Evolutionary conservation across 2,113 vertebrate genomes (phyloP), one percentile per base, ranked within the genome.

Genomic region (Lepus europaeus): DNA sequence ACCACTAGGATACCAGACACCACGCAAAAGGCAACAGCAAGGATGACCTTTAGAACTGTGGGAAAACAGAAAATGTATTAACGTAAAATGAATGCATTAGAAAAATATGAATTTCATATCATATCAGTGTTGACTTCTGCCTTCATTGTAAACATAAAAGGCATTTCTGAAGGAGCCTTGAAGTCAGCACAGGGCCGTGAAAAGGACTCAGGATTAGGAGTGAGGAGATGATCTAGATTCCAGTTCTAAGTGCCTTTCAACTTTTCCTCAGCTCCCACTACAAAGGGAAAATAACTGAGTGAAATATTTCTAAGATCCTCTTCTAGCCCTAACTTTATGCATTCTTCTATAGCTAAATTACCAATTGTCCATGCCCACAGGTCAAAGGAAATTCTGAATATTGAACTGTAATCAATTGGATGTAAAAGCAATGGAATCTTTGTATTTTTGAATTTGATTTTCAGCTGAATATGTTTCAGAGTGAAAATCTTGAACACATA

Each of bases 1-100:
- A 96, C 83, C 36, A 97, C 45, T 23, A 98, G 87, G 85, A 98
- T 64, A 63, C 94, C 80, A 12, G 95, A 97, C 70, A 98, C 80
- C 77, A 98, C 77, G 79, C 92, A 97, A 93, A 98, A 82, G 88
- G 96, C 95, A 86, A 97, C 4, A 0, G 97, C 96, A 87, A 98
- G 97, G 73, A 97, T 82, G 0, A 97, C 89, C 69, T 94, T 97
- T 49, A 98, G 84, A 87, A 96, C 98, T 98, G 90, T 76, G 17
- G 86, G 49, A 33, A 96, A 78, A 96, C 6, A 82, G 25, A 79
- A 56, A 76, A 85, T 81, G 13, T 6, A 29, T 59, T n/a, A 51
- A 39, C 10, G 45, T 63, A 51, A 96, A 76, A 59, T 61, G 29
- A 63, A 20, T n/a, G 3, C 16, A 3, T 96, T 89, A 96, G 64